Evolutionary conservation across 1,140 invertebrate genomes (phyloP).

Genomic region (Formica selysi): DNA sequence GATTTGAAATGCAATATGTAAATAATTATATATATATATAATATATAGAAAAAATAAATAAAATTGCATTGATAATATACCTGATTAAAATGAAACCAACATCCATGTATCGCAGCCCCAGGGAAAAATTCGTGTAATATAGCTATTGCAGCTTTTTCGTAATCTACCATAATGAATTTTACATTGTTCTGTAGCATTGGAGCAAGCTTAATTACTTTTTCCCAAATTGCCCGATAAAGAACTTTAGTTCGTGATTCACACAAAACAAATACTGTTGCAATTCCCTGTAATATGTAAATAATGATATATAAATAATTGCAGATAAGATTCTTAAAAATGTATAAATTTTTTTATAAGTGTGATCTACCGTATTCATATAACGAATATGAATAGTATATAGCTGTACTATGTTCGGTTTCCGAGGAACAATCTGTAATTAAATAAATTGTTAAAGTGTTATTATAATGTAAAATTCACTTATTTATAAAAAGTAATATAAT

Average conservation of each 20-base stretch:
- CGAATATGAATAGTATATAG: background rate
- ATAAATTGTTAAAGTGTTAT: background rate
- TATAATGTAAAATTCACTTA: background rate
- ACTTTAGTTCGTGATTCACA: background rate
- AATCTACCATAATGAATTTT: background rate
- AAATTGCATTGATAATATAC: background rate
- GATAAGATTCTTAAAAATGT: background rate
- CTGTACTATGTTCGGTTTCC: background rate
- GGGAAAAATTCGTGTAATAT: background rate
- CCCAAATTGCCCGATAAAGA: background rate
- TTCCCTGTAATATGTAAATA: background rate
- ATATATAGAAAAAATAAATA: background rate
- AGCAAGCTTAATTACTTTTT: background rate
- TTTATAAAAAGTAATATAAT: background rate
- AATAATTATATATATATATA: too few relatives aligned
- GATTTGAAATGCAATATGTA: too few relatives aligned
- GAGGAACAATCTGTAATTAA: background rate
- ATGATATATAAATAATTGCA: background rate
- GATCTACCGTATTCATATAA: background rate
- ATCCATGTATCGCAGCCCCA: background rate
- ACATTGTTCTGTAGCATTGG: background rate
- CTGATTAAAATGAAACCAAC: background rate
- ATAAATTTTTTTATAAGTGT: background rate
- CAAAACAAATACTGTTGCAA: slow-evolving; percentile 4
- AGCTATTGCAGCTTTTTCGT: slow-evolving; percentile 1